A percentile compares a stretch with the other conserved stretches of the same genome.
phyloP scores from a whole-genome alignment of 2,888 invertebrate genomes.

The Drosophila mimica region DNA sequence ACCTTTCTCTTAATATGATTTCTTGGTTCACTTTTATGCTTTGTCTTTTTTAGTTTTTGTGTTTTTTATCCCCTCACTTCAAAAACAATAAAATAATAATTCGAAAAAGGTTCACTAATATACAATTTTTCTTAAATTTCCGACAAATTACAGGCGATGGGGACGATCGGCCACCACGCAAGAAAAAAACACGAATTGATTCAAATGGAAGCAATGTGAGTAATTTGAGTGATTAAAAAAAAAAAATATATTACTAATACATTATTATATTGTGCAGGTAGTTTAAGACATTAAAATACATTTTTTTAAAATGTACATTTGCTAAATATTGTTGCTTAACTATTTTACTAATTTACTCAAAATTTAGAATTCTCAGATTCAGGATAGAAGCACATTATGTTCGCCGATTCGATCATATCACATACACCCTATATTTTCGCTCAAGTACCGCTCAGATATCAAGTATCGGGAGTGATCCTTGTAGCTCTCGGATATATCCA shows the following conservation, averaged over 20 bases:
- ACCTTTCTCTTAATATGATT: neutral
- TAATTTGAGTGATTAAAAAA: slow-evolving; percentile 32
- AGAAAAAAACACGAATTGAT: slow-evolving; percentile 84
- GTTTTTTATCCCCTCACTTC: neutral
- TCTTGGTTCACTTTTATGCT: slow-evolving; percentile 6
- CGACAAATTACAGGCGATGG: slow-evolving; percentile 77
- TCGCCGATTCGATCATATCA: no score
- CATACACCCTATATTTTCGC: no score
- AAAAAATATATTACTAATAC: no score
- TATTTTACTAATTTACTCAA: no score
- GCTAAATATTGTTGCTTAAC: neutral
- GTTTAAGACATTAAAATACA: neutral
- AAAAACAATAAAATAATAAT: slow-evolving; percentile 14
- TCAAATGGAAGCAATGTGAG: slow-evolving; percentile 82
- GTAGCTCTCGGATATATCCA: neutral
- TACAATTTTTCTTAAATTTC: slow-evolving; percentile 25
- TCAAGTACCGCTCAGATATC: neutral
- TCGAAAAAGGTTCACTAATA: slow-evolving; percentile 46
- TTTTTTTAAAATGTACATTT: neutral
- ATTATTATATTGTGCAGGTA: no score
- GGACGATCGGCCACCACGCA: slow-evolving; percentile 83
- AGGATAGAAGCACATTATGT: no score
- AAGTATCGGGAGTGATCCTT: neutral
- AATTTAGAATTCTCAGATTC: neutral
- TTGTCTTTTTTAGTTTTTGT: slow-evolving; percentile 3